Evolutionary conservation across 1,140 invertebrate species (phyloP), one percentile per base, ranked within the genome.

Genomic region (Catajapyx aquilonaris): DNA sequence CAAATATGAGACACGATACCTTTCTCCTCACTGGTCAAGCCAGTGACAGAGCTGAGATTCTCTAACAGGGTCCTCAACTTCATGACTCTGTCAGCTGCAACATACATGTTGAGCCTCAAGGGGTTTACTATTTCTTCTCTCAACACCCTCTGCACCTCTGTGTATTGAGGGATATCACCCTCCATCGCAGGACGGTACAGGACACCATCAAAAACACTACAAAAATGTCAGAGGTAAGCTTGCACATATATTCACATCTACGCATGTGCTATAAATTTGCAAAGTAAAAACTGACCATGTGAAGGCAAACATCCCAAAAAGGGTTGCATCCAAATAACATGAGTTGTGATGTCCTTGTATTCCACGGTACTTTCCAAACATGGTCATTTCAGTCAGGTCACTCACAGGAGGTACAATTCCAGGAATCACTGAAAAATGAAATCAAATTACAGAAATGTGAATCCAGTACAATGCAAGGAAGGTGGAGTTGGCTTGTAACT

Each of bases 271-370:
- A n/a, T n/a, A n/a, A n/a, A n/a, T n/a, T n/a, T n/a, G n/a, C n/a
- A n/a, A n/a, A n/a, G n/a, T n/a, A n/a, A n/a, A n/a, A n/a, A 35
- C 23, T 39, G 48, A 57, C 56, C 54, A 77, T 0, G 84, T 88
- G 55, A 90, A 94, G 7, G 88, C 81, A 56, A 94, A 96, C 90
- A 96, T 96, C 15, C 83, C 76, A 57, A 94, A 94, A 4, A 96
- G 61, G 2, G 87, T 94, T 1, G 90, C 87, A 57, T 97, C 93
- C 40, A 96, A 62, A 56, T 97, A 97, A 56, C 93, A 97, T 0
- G 88, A 95, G 62, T 96, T 97, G 51, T 93, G 84, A 55, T 95
- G 87, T 4, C 93, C 93, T 61, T 96, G 90, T 47, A 95, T 95
- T 2, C 91, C 90, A 44, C 72, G 64, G 51, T 72, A 77, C 58